Evolutionary conservation across 2,888 invertebrate genomes (phyloP), one percentile per base, ranked within the genome.

Genomic region (Perithous albicinctus): DNA sequence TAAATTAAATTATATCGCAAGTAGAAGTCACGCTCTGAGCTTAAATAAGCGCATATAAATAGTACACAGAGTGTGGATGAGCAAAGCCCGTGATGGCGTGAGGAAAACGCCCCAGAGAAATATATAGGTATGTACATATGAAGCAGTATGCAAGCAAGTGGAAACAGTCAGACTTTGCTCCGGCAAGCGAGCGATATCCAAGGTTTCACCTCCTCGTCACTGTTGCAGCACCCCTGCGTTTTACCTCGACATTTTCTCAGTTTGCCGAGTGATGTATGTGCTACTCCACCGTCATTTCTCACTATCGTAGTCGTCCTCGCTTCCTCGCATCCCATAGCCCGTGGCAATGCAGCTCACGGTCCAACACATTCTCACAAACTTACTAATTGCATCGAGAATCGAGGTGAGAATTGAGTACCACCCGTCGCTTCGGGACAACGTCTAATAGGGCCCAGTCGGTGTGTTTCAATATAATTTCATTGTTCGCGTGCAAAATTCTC

Each of bases 381-480:
- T 72, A 29, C 72, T 72, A 72, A 72, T 72, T 72, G 59, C 59
- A 72, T 61, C 54, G 20, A 46, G n/a, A 38, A 72, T 29, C 61
- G 72, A 59, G 32, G 72, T 29, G 43, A 46, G 61, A 69, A 69
- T 69, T 69, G 26, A 69, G 54, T 54, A 38, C 23, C 54, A 46
- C 29, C 7, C 10, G 38, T 54, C 4, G 15, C n/a, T 51, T 7
- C 20, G 38, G 1, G 38, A 2, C 41, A 23, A 54, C n/a, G 26
- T 12, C 51, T 15, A 26, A 15, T 3, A 6, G 46, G 8, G 20
- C 10, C 51, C 1, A 64, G 20, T 6, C 8, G 2, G 23, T 7
- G n/a, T n/a, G n/a, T 29, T 38, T 10, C 23, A 15, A 69, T 54
- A 12, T 1, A 41, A 69, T 38, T 35, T 23, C 6, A 12, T 7